Conservation (phyloP, 2,888 invertebrate genomes). For the Drosophila percnosoma region DNA sequence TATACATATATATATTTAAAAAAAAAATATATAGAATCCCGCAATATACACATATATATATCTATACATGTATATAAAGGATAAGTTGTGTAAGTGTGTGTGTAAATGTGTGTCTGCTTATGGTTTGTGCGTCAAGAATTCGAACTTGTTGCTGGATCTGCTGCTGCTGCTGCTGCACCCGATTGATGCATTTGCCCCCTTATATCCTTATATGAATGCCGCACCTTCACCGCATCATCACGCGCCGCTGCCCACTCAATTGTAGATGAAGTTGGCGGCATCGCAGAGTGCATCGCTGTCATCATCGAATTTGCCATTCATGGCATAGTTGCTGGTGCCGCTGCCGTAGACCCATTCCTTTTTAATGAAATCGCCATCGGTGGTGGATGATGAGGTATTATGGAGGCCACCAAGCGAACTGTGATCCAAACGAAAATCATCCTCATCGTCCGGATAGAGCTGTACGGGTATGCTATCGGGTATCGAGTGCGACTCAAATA, state of each 20-base stretch:
- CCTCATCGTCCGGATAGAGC: constrained; percentile 83
- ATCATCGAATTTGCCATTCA: constrained; percentile 84
- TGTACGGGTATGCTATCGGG: constrained; percentile 84
- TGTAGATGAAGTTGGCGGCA: constrained; percentile 84
- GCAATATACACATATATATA: constrained; percentile 14
- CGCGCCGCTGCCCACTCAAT: constrained; percentile 67
- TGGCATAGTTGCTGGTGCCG: constrained; percentile 82
- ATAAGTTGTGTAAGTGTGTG: constrained; percentile 7
- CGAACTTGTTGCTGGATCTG: constrained; percentile 50
- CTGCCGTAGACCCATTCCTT: constrained; percentile 84
- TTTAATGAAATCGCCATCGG: constrained; percentile 84
- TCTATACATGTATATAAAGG: constrained; percentile 17
- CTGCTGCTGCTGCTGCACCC: background rate
- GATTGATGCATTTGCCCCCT: background rate
- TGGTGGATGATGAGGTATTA: constrained; percentile 83
- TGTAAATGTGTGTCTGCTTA: constrained; percentile 15
- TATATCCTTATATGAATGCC: background rate
- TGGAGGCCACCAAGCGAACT: constrained; percentile 82
- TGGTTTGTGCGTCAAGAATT: constrained; percentile 44
- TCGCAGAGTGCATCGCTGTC: constrained; percentile 84
- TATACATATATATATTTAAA: background rate
- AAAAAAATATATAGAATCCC: constrained; percentile 20
- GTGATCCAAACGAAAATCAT: constrained; percentile 84
- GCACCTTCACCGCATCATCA: constrained; percentile 8
- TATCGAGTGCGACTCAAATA: constrained; percentile 84